Conservation (phyloP, 1,140 invertebrate species). For the Dysdera silvatica region DNA sequence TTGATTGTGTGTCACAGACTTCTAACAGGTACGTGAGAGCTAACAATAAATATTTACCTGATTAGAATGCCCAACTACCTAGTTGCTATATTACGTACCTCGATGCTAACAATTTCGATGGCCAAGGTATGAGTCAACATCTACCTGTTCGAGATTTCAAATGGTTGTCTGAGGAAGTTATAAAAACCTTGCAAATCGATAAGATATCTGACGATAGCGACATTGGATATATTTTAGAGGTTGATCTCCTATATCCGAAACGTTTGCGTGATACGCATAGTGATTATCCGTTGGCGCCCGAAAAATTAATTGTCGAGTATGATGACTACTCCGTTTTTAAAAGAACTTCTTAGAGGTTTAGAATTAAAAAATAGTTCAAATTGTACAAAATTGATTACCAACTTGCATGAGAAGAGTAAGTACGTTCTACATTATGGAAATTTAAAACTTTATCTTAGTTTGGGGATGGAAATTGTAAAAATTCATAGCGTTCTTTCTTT, state of each 20-base stretch:
- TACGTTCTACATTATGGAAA: slow-evolving; percentile 49
- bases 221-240: slow-evolving; percentile 34
- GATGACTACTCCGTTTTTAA: background rate
- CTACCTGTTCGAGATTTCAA: slow-evolving; percentile 25
- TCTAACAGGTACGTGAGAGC: no score
- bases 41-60: no score
- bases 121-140: slow-evolving; percentile 23
- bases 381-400: slow-evolving; percentile 33
- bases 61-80: no score
- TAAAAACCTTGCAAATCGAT: background rate
- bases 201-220: slow-evolving; percentile 24
- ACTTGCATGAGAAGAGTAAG: no score
- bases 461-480: slow-evolving; percentile 38
- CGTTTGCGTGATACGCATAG: slow-evolving; percentile 38
- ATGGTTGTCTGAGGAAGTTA: background rate
- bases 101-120: slow-evolving; percentile 35
- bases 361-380: background rate
- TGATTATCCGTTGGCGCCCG: slow-evolving; percentile 43
- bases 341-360: background rate
- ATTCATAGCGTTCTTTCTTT: slow-evolving; percentile 34
- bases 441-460: slow-evolving; percentile 46
- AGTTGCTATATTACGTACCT: no score
- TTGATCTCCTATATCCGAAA: slow-evolving; percentile 34
- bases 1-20: no score
- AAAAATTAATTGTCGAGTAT: slow-evolving; percentile 31